A percentile compares a stretch with the other conserved stretches of the same genome.
Evolutionary conservation across 2,113 vertebrate genomes (phyloP).

Genomic region (Mus spicilegus): DNA sequence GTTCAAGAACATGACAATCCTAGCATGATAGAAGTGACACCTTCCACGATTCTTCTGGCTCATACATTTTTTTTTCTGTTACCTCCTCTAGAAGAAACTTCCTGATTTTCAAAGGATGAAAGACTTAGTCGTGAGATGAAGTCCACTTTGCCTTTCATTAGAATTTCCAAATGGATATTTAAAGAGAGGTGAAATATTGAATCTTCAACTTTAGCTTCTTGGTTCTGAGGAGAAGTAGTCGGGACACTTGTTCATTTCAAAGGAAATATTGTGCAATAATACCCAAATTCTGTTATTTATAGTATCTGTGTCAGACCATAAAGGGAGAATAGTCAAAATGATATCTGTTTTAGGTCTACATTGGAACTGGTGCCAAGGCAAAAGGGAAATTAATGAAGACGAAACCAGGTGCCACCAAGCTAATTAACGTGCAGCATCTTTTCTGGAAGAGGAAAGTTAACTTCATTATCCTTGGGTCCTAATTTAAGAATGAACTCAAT

Average conservation of each 20-base stretch:
- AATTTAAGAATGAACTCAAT: slow-evolving; percentile 55
- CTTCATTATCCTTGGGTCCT: background rate
- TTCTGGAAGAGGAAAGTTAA: background rate
- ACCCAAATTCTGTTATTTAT: background rate
- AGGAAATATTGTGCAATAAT: background rate
- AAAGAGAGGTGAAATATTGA: background rate
- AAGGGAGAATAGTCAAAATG: background rate
- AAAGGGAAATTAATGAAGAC: slow-evolving; percentile 41
- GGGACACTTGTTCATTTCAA: background rate
- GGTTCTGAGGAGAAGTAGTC: background rate
- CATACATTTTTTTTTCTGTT: background rate
- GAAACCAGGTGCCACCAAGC: background rate
- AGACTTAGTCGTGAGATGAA: background rate
- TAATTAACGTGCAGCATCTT: slow-evolving; percentile 28
- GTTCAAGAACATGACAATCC: background rate
- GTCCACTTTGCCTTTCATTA: background rate
- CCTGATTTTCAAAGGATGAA: background rate
- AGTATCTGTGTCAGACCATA: background rate
- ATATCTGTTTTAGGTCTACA: background rate
- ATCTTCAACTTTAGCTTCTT: background rate
- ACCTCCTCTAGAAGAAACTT: background rate
- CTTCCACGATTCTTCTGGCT: background rate
- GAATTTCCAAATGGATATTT: background rate
- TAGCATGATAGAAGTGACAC: background rate
- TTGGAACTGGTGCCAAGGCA: slow-evolving; percentile 16